phyloP scores from a whole-genome alignment of 2,113 vertebrate species.

The Bos javanicus region DNA sequence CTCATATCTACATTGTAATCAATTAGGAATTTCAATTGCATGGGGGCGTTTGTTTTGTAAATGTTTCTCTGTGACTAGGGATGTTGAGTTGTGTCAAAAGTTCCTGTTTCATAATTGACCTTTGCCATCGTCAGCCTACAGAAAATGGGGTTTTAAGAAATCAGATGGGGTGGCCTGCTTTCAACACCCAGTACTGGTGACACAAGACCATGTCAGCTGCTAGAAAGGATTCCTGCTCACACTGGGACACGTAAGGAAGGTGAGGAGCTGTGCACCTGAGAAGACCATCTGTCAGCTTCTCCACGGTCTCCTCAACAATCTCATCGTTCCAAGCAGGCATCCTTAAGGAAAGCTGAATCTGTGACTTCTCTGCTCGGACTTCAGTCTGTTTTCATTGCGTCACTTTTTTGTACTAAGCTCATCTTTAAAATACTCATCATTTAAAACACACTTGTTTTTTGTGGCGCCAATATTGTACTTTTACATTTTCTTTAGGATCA shows the following conservation, averaged over 20 bases:
- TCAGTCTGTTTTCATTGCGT: not conserved
- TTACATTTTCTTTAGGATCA: slow-evolving; percentile 13
- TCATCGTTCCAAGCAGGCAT: not conserved
- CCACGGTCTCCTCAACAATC: not conserved
- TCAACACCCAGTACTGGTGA: slow-evolving; percentile 15
- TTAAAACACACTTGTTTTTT: not conserved
- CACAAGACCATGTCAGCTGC: not conserved
- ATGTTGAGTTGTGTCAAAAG: not conserved
- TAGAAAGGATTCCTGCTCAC: not conserved
- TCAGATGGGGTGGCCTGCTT: not conserved
- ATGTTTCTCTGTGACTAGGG: slow-evolving; percentile 10
- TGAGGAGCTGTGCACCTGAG: not conserved
- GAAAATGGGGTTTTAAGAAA: slow-evolving; percentile 20
- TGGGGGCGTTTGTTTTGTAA: slow-evolving; percentile 1
- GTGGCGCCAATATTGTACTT: not conserved
- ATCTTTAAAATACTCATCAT: not conserved
- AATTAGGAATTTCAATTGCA: not conserved
- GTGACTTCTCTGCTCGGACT: not conserved
- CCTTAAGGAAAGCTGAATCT: not conserved
- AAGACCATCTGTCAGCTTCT: not conserved
- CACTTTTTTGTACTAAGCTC: not conserved
- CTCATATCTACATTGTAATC: not conserved
- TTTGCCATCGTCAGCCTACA: not conserved
- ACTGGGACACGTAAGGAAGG: not conserved
- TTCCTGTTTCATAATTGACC: slow-evolving; percentile 70